phyloP scores from a whole-genome alignment of 2,888 invertebrate species.

The Dynastes tityus region DNA sequence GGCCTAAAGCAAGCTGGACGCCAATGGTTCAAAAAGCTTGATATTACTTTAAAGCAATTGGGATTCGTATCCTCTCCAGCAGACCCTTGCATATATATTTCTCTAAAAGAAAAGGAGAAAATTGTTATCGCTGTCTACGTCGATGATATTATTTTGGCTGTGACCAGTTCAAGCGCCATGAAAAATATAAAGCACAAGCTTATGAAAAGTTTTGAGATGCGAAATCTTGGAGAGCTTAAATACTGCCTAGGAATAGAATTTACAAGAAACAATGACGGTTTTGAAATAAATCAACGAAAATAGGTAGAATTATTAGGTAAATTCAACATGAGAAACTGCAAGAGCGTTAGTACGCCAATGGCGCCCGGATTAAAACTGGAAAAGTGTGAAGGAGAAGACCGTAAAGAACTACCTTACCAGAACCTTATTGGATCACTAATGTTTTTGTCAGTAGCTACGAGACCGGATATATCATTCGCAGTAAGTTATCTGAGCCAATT shows the following conservation, averaged over 20 bases:
- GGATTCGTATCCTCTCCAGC: background rate
- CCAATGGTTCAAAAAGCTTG: background rate
- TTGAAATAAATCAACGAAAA: slow-evolving; percentile 1
- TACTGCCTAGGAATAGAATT: slow-evolving; percentile 7
- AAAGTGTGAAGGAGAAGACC: background rate
- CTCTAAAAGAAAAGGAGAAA: background rate
- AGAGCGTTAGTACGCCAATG: background rate
- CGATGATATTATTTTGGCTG: slow-evolving; percentile 15
- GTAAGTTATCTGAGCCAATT: slow-evolving; percentile 12
- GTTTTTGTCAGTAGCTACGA: background rate
- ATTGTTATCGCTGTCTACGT: background rate
- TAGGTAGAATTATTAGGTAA: background rate
- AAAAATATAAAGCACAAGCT: background rate
- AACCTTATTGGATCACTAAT: slow-evolving; percentile 6
- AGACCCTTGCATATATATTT: background rate
- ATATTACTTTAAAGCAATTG: slow-evolving; percentile 1
- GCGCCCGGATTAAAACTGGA: background rate
- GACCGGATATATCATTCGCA: slow-evolving; percentile 7
- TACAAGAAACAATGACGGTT: background rate
- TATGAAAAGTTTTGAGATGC: background rate
- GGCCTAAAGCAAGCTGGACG: too few relatives aligned
- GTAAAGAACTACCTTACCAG: slow-evolving; percentile 8
- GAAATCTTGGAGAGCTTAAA: background rate
- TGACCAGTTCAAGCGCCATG: background rate
- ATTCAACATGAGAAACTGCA: background rate